Evolutionary conservation across 1,140 invertebrate genomes (phyloP), one percentile per base, ranked within the genome.

Genomic region (Bombus consobrinus): DNA sequence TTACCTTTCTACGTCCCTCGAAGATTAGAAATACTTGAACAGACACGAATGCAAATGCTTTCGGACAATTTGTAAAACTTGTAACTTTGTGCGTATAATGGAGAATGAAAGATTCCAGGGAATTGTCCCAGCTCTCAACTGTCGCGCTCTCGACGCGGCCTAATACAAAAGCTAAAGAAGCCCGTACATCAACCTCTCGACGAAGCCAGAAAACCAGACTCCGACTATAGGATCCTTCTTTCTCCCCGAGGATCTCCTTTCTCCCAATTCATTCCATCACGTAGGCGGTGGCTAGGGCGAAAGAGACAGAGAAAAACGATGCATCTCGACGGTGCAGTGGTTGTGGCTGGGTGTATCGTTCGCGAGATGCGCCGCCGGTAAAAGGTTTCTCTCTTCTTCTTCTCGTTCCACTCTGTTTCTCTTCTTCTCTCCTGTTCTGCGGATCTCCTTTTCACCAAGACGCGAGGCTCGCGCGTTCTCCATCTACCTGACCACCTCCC

Each of bases 181-280:
- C n/a, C 6, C 2, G 28, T 39, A 15, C 39, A 32, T 8, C 1
- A 43, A 43, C 69, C 37, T 39, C 37, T 68, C 8, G 2, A 15
- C 22, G 22, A 12, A 41, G 4, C 37, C 25, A 32, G 47, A 53
- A 53, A n/a, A 43, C 12, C 69, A 72, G 37, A n/a, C 28, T 47
- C 39, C n/a, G 8, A n/a, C 41, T 1, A 3, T 3, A 4, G n/a
- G n/a, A 68, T n/a, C 41, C n/a, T 47, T 15, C n/a, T 73, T 32
- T n/a, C 37, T 43, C 37, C 25, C 37, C n/a, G 12, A 9, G 74
- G 25, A 37, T 37, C 47, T 57, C 77, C 83, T 85, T 85, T 85
- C 83, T 81, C 78, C 81, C 66, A 77, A 83, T 83, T 77, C 73
- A 28, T 77, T 83, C 74, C 74, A 3, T 57, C 43, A 69, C 81